Evolutionary conservation across 2,797 vertebrate genomes (phyloP), one percentile per base, ranked within the genome.

Genomic region (Lerista edwardsae): DNA sequence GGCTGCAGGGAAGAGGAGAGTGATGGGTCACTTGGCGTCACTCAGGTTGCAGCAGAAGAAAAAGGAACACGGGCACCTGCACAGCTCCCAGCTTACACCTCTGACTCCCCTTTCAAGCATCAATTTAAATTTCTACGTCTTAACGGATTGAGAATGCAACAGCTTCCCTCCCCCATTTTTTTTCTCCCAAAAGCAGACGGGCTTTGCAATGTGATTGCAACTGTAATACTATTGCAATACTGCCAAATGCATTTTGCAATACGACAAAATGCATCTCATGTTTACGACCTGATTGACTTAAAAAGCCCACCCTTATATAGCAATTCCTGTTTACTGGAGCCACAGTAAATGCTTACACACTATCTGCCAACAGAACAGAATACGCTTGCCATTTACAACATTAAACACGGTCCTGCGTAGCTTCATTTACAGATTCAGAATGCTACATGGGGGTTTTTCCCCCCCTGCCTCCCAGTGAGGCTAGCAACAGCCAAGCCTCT

Each of bases 331-430:
- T 92, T 95, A 91, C 86, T 90, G 87, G 90, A 93, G 87, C 73
- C 85, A 91, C 93, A 86, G 81, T 89, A 94, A 95, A 95, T 91
- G 90, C 94, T 95, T 94, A 93, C 88, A 87, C 88, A 91, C 14
- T 82, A 91, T 84, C 89, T 93, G 93, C 91, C 93, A 93, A 91
- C 82, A 68, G 88, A 93, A 92, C 86, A 94, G 90, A 95, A 93
- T 74, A 93, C 59, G 90, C 79, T 89, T 91, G 85, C 91, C 96
- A 94, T 85, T 96, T 93, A 94, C 83, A 86, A 92, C 85, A 89
- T 91, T 92, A 91, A 93, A 92, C 83, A 87, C 36, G 79, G 93
- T 90, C 91, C 92, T 19, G 67, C 80, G 92, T 87, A 90, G 88
- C 92, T 95, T 93, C 86, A 94, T 95, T 94, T 94, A 86, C 88